Evolutionary conservation across 2,888 invertebrate genomes (phyloP).

Genomic region (Lycophotia porphyrea): DNA sequence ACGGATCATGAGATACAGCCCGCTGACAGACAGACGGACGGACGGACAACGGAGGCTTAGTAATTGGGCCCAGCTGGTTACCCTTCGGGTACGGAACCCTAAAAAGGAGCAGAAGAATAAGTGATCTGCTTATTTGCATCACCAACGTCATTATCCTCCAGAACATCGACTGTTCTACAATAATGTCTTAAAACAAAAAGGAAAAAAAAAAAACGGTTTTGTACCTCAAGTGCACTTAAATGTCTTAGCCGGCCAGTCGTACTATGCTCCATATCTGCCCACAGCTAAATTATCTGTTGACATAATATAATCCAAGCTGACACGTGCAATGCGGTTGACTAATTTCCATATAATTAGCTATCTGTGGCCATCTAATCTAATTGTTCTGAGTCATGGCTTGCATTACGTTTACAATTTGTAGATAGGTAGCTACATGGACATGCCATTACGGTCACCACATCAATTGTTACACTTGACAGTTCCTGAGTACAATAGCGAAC

Average conservation of each 20-base stretch:
- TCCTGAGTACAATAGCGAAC: background rate
- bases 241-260: background rate
- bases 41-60: no score
- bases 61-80: no score
- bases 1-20: no score
- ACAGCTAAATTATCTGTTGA: slow-evolving; percentile 39
- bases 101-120: background rate
- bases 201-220: no score
- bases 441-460: background rate
- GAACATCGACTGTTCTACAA: background rate
- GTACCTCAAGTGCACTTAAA: background rate
- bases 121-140: background rate
- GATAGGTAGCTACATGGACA: background rate
- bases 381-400: slow-evolving; percentile 53
- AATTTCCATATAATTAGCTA: slow-evolving; percentile 60
- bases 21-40: no score
- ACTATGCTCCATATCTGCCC: slow-evolving; percentile 9
- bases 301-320: slow-evolving; percentile 34
- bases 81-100: no score
- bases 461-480: background rate
- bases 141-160: background rate
- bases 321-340: slow-evolving; percentile 59
- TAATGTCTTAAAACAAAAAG: no score
- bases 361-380: slow-evolving; percentile 58
- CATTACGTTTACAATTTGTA: slow-evolving; percentile 13